Conservation (phyloP, 2,113 vertebrate genomes). For the Neomonachus schauinslandi region DNA sequence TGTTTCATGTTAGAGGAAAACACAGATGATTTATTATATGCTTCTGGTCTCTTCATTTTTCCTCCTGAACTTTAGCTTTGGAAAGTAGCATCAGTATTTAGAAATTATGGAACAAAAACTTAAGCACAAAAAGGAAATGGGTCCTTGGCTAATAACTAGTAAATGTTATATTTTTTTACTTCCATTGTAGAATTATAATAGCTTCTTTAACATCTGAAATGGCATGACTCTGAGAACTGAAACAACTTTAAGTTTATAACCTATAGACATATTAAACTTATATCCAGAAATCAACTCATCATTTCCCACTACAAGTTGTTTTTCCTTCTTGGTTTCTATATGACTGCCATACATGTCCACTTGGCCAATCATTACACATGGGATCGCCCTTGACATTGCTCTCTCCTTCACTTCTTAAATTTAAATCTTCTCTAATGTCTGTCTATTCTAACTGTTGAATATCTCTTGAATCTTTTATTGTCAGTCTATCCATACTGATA, state of each 20-base stretch:
- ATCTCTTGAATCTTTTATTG: neutral
- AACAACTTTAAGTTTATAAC: neutral
- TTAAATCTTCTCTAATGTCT: neutral
- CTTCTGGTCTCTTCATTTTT: neutral
- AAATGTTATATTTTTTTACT: neutral
- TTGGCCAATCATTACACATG: neutral
- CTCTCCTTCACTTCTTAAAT: neutral
- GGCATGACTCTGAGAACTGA: neutral
- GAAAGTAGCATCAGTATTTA: neutral
- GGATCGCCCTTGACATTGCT: neutral
- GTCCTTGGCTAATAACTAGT: neutral
- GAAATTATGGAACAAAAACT: neutral
- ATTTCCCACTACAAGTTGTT: neutral
- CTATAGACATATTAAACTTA: neutral
- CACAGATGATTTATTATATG: neutral
- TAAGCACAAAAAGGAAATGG: neutral
- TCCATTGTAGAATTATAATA: neutral
- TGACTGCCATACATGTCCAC: neutral
- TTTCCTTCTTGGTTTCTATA: neutral
- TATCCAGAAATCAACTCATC: neutral
- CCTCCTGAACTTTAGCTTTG: neutral
- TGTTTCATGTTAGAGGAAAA: neutral
- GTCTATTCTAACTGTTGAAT: neutral
- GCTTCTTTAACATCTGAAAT: neutral
- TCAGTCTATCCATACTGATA: neutral